Conservation (phyloP, 2,888 invertebrate species). For the Arctia plantaginis region DNA sequence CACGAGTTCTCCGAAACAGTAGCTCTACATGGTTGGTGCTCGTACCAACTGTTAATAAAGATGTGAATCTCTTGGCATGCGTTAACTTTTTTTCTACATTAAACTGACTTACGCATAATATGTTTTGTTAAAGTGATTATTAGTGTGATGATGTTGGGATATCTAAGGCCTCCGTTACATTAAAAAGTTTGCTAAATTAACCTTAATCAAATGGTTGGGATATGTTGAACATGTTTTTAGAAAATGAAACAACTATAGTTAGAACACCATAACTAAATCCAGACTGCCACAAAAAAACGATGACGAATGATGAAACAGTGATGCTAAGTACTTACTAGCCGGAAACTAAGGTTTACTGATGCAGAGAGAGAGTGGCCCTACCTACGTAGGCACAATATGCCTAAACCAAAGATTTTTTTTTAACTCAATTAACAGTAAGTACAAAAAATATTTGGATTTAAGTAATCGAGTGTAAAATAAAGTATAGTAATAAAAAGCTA, state of each 20-base stretch:
- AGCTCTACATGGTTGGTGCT: slow-evolving; percentile 63
- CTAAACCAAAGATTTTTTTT: not conserved
- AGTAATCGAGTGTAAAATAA: no score
- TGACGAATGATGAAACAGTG: no score
- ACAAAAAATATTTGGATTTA: no score
- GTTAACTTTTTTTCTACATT: slow-evolving; percentile 43
- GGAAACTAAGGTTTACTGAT: not conserved
- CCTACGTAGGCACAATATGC: not conserved
- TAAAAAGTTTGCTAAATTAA: not conserved
- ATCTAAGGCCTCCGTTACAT: not conserved
- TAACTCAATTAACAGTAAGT: no score
- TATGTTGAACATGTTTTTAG: not conserved
- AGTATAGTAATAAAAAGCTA: no score
- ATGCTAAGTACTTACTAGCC: not conserved
- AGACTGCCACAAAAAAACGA: no score
- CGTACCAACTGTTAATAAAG: slow-evolving; percentile 64
- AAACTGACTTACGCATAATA: slow-evolving; percentile 17
- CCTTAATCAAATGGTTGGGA: not conserved
- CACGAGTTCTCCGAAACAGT: slow-evolving; percentile 66
- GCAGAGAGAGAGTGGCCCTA: no score
- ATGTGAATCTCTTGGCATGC: slow-evolving; percentile 57
- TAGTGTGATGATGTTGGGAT: not conserved
- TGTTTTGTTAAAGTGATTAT: slow-evolving; percentile 21
- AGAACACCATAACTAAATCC: no score
- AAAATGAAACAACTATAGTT: no score